Evolutionary conservation across 2,113 vertebrate species (phyloP).

Genomic region (Embiotoca jacksoni): DNA sequence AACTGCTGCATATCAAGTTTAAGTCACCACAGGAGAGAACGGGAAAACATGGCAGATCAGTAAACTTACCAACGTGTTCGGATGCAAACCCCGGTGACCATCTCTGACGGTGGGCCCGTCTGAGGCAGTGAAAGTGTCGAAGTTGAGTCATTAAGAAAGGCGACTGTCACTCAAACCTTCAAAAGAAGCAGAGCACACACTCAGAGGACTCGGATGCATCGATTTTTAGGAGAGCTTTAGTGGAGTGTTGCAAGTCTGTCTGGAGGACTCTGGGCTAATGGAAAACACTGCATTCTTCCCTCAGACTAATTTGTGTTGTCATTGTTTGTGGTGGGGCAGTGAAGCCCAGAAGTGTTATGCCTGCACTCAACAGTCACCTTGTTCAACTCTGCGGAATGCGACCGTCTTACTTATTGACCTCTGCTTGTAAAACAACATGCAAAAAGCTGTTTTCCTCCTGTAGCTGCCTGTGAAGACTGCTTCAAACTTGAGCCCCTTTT

Average conservation of each 20-base stretch:
- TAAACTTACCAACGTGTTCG: slow-evolving; percentile 39
- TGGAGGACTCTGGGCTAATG: slow-evolving; percentile 50
- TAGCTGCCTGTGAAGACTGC: slow-evolving; percentile 68
- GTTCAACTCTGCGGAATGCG: slow-evolving; percentile 56
- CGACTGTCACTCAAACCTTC: slow-evolving; percentile 49
- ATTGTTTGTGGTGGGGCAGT: slow-evolving; percentile 17
- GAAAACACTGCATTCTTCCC: slow-evolving; percentile 45
- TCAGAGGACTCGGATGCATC: slow-evolving; percentile 37
- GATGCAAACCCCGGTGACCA: not conserved
- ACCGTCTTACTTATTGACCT: slow-evolving; percentile 48
- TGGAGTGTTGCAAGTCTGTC: slow-evolving; percentile 46
- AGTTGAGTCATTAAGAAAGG: slow-evolving; percentile 28
- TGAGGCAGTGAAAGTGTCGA: not conserved
- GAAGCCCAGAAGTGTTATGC: slow-evolving; percentile 30
- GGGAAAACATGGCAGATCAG: not conserved
- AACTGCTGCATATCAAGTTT: not conserved
- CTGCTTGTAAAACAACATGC: slow-evolving; percentile 64
- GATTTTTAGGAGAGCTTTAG: slow-evolving; percentile 41
- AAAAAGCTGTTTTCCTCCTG: slow-evolving; percentile 58
- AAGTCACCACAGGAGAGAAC: not conserved
- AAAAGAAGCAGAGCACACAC: slow-evolving; percentile 48
- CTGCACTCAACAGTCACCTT: slow-evolving; percentile 42
- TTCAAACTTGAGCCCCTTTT: slow-evolving; percentile 83
- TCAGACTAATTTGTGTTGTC: slow-evolving; percentile 51
- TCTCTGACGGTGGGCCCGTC: slow-evolving; percentile 20